phyloP scores from a whole-genome alignment of 2,888 invertebrate genomes.

The Pheosia gnoma region DNA sequence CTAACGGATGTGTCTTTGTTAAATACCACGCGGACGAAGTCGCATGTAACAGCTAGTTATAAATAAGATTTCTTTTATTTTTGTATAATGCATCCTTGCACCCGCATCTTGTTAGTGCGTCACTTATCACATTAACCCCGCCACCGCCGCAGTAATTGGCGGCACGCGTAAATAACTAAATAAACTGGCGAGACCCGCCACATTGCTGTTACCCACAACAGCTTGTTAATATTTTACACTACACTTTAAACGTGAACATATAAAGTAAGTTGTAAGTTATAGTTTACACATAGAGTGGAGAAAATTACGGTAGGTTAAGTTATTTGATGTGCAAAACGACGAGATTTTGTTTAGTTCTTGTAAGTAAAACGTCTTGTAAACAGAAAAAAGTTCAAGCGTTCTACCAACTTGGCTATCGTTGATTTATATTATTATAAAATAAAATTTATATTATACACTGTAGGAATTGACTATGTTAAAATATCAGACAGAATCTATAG shows the following conservation, averaged over 20 bases:
- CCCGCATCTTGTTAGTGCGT: constrained; percentile 57
- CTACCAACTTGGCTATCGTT: no score
- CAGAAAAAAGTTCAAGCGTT: no score
- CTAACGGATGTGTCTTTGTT: no score
- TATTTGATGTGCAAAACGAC: no score
- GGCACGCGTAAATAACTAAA: constrained; percentile 56
- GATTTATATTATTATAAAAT: no score
- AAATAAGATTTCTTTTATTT: constrained; percentile 4
- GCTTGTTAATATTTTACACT: constrained; percentile 32
- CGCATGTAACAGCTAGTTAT: no score
- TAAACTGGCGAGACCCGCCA: constrained; percentile 38
- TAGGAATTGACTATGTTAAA: no score
- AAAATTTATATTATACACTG: no score
- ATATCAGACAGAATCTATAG: no score
- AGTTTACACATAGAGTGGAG: neutral
- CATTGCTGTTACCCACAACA: constrained; percentile 29
- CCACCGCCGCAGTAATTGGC: constrained; percentile 56
- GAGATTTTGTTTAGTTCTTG: no score
- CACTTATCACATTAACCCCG: constrained; percentile 65
- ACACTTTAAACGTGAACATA: constrained; percentile 8
- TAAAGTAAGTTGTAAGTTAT: neutral
- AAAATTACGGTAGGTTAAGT: constrained; percentile 12
- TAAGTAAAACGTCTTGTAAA: no score
- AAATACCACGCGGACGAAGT: no score
- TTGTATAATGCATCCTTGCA: constrained; percentile 20